A percentile compares a stretch with the other conserved stretches of the same genome.
phyloP scores from a whole-genome alignment of 92 coral and sea anemone genomes.

The Umimayanthus kanabou region DNA sequence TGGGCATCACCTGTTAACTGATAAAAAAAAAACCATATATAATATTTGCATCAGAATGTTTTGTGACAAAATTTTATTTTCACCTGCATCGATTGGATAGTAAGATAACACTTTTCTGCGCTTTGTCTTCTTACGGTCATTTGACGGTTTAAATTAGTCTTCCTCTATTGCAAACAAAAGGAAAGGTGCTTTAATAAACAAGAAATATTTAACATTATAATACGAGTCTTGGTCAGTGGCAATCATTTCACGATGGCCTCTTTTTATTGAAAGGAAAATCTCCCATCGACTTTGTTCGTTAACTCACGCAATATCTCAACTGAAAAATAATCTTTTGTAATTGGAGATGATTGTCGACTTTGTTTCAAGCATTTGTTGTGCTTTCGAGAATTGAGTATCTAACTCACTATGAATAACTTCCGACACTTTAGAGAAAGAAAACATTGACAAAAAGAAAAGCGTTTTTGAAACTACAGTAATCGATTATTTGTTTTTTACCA shows the following conservation, averaged over 20 bases:
- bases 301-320: constrained; percentile 20
- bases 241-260: neutral
- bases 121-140: constrained; percentile 14
- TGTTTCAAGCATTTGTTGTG: constrained; percentile 18
- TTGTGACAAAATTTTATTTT: constrained; percentile 14
- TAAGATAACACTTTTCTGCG: constrained; percentile 6
- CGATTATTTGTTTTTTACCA: neutral
- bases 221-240: neutral
- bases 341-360: constrained; percentile 17
- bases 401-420: neutral
- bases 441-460: neutral
- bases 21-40: constrained; percentile 26
- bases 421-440: neutral
- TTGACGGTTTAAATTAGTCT: constrained; percentile 32
- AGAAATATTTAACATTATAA: constrained; percentile 1
- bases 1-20: constrained; percentile 20
- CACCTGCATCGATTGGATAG: constrained; percentile 37
- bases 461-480: neutral
- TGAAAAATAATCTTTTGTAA: neutral
- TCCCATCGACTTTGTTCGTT: constrained; percentile 16
- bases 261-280: constrained; percentile 7
- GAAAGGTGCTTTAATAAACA: constrained; percentile 18
- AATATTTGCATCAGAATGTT: constrained; percentile 22
- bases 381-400: constrained; percentile 3
- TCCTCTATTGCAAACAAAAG: constrained; percentile 6